phyloP scores from a whole-genome alignment of 2,113 vertebrate genomes.

The Vulpes lagopus region DNA sequence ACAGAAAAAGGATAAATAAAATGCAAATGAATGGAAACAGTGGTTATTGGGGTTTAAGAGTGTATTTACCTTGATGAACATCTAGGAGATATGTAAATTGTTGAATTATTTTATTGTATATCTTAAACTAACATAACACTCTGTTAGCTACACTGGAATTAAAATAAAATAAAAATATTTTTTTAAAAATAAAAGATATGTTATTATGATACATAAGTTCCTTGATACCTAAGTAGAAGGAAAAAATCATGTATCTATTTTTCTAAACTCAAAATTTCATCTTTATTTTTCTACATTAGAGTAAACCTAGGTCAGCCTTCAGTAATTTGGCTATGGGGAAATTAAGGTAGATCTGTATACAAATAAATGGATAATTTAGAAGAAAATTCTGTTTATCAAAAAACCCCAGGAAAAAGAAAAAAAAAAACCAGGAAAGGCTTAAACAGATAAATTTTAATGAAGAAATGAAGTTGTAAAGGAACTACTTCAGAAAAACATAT shows the following conservation, averaged over 20 bases:
- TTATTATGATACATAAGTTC: not conserved
- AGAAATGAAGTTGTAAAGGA: not conserved
- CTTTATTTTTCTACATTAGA: constrained; percentile 8
- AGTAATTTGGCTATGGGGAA: not conserved
- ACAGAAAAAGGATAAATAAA: not conserved
- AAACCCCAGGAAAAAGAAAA: not conserved
- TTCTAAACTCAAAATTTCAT: constrained; percentile 17
- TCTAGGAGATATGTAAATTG: not conserved
- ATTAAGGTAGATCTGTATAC: not conserved
- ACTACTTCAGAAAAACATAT: not conserved
- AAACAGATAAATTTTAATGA: not conserved
- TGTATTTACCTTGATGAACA: not conserved
- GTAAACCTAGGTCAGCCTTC: not conserved
- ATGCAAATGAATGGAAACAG: not conserved
- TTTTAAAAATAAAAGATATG: not conserved
- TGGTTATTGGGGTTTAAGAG: not conserved
- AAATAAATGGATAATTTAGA: not conserved
- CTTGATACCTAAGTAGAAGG: not conserved
- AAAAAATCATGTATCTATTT: not conserved
- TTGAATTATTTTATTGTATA: not conserved
- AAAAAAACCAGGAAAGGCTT: not conserved
- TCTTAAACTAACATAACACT: not conserved
- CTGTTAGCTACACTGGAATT: not conserved
- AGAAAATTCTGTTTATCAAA: constrained; percentile 1
- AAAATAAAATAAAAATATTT: not conserved